phyloP scores from a whole-genome alignment of 1,140 invertebrate species.

The Carcinoscorpius rotundicauda region DNA sequence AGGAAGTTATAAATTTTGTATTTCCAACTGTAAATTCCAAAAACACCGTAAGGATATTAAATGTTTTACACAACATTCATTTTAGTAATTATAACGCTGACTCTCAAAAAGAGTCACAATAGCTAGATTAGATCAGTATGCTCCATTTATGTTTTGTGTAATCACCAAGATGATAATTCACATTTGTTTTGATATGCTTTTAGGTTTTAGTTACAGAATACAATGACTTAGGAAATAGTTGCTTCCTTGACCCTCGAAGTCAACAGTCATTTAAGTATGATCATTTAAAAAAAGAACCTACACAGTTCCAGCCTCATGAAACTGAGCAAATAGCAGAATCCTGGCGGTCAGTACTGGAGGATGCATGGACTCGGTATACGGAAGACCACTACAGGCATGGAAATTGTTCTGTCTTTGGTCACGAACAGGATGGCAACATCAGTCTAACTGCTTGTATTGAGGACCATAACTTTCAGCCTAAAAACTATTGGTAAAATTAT shows the following conservation, averaged over 20 bases:
- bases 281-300: slow-evolving; percentile 86
- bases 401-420: slow-evolving; percentile 61
- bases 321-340: slow-evolving; percentile 47
- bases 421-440: slow-evolving; percentile 46
- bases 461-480: slow-evolving; percentile 95
- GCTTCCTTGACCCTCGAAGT: slow-evolving; percentile 87
- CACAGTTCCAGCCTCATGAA: slow-evolving; percentile 58
- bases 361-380: slow-evolving; percentile 73
- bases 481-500: slow-evolving; percentile 69
- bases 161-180: too few relatives aligned
- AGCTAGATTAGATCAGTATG: too few relatives aligned
- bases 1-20: too few relatives aligned
- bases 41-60: too few relatives aligned
- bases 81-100: too few relatives aligned
- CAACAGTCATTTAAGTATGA: slow-evolving; percentile 94
- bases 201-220: slow-evolving; percentile 84
- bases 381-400: slow-evolving; percentile 86
- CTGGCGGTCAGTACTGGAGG: slow-evolving; percentile 56
- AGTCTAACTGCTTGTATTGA: slow-evolving; percentile 81
- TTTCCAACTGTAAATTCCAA: too few relatives aligned
- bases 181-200: slow-evolving; percentile 7
- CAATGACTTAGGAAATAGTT: slow-evolving; percentile 77
- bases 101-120: too few relatives aligned
- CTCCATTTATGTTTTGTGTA: too few relatives aligned
- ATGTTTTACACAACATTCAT: too few relatives aligned